Evolutionary conservation across 2,113 vertebrate genomes (phyloP).

Genomic region (Phrynosoma blainvillii): DNA sequence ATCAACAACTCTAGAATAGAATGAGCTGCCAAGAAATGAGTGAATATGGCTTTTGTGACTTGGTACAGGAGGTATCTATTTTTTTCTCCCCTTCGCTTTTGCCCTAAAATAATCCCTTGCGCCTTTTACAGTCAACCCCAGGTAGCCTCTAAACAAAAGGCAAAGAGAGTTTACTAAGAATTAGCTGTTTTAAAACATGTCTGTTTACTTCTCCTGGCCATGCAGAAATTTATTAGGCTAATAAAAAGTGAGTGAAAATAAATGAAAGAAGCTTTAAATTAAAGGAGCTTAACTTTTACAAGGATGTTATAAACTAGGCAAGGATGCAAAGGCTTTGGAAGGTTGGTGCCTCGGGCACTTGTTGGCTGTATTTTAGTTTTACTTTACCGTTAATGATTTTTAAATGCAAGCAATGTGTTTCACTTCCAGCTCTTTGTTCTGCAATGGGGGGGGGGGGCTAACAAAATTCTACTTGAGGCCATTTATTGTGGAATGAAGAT

Average conservation of each 20-base stretch:
- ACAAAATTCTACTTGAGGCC: slow-evolving; percentile 59
- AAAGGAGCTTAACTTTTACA: slow-evolving; percentile 67
- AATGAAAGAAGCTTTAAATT: slow-evolving; percentile 70
- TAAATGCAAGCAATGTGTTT: slow-evolving; percentile 65
- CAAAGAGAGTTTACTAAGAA: slow-evolving; percentile 46
- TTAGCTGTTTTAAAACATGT: slow-evolving; percentile 30
- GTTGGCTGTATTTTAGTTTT: slow-evolving; percentile 65
- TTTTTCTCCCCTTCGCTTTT: not conserved
- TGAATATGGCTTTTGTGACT: not conserved
- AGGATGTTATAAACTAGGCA: slow-evolving; percentile 56
- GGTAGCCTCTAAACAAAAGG: slow-evolving; percentile 18
- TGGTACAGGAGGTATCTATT: not conserved
- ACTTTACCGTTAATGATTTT: slow-evolving; percentile 61
- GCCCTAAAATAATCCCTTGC: not conserved
- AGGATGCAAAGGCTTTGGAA: slow-evolving; percentile 51
- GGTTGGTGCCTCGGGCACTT: slow-evolving; percentile 40
- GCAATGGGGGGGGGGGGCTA: slow-evolving; percentile 59
- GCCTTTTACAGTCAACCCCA: slow-evolving; percentile 33
- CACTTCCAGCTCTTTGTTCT: slow-evolving; percentile 62
- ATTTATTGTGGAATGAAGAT: no score
- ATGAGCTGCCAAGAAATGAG: not conserved
- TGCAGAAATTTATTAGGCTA: slow-evolving; percentile 59
- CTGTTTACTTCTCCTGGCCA: slow-evolving; percentile 57
- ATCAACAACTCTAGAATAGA: not conserved
- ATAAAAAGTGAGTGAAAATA: slow-evolving; percentile 70